phyloP scores from a whole-genome alignment of 2,113 vertebrate species.

The Psilopsiagon aymara region DNA sequence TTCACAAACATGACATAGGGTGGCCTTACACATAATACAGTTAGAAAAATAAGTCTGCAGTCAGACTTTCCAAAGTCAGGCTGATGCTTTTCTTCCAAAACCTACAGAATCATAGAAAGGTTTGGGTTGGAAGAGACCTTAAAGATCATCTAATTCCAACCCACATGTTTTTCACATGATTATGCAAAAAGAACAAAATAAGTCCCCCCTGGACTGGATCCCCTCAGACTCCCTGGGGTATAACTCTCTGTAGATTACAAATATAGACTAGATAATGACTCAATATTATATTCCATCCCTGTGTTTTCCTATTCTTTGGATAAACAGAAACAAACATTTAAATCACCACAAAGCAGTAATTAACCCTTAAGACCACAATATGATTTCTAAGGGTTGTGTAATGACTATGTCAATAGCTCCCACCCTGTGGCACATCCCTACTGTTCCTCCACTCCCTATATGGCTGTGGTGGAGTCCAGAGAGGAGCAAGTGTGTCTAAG shows the following conservation, averaged over 20 bases:
- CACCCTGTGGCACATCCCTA: not conserved
- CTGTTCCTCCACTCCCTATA: accelerated
- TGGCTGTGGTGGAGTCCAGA: not conserved
- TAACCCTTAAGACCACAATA: accelerated
- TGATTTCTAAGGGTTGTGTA: not conserved
- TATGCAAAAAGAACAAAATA: not conserved
- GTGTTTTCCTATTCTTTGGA: not conserved
- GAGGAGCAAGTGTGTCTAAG: not conserved
- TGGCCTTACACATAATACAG: not conserved
- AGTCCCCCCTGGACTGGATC: not conserved
- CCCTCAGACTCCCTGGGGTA: not conserved
- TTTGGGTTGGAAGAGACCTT: not conserved
- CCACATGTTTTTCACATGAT: not conserved
- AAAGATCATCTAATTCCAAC: not conserved
- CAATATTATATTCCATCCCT: not conserved
- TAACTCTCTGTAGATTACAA: not conserved
- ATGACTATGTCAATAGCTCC: not conserved
- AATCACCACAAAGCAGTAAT: not conserved
- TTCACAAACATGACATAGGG: not conserved
- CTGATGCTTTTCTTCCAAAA: not conserved
- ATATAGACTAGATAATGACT: not conserved
- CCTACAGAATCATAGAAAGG: not conserved
- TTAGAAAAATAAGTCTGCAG: not conserved
- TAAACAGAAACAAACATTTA: not conserved
- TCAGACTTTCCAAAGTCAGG: not conserved